Base-by-base conservation (phyloP, 2,113 vertebrate species). In the Entelurus aequoreus region DNA sequence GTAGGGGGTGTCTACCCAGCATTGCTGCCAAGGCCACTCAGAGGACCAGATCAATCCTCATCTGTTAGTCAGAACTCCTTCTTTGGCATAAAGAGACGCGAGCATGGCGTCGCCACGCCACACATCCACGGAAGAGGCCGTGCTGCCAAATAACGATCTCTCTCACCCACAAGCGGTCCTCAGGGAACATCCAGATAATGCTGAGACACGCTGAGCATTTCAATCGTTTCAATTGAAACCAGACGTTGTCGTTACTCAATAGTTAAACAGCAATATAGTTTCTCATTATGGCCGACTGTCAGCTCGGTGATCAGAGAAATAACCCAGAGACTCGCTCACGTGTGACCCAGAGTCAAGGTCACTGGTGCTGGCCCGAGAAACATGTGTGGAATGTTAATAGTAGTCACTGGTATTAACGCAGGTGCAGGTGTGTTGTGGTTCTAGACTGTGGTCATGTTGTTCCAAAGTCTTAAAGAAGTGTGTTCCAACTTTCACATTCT, bases 1-100 rank as follows among this genome's bases (percentile, higher is more conserved):
- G 28, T 28, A 28, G 28, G 13, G 47, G 55, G 42, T 4, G 42
- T 46, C 42, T 3, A 42, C 40, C 10, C 2, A 46, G 42, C 2
- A 46, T 46, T 9, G 42, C 42, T 78, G 84, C 81, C 75, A 82
- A 78, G 71, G 61, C 35, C 4, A 48, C 63, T 82, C 63, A 74
- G 67, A 67, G 63, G 68, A 78, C 57, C 16, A 42, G 38, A 44
- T 57, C 55, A 44, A 44, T 57, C 55, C 40, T 44, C 38, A 57
- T 57, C 19, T 72, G 55, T 79, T 72, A 76, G 75, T 66, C 28
- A 72, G 67, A 50, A 65, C 53, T 62, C 64, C 68, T 61, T 65
- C 48, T 61, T 69, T 63, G 77, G 71, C 75, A 54, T 57, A 35
- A 66, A 60, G 54, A 21, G 63, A 63, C 55, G 37, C 59, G 21